Base-by-base conservation (phyloP, 2,888 invertebrate species). In the Rotaria sp. region DNA sequence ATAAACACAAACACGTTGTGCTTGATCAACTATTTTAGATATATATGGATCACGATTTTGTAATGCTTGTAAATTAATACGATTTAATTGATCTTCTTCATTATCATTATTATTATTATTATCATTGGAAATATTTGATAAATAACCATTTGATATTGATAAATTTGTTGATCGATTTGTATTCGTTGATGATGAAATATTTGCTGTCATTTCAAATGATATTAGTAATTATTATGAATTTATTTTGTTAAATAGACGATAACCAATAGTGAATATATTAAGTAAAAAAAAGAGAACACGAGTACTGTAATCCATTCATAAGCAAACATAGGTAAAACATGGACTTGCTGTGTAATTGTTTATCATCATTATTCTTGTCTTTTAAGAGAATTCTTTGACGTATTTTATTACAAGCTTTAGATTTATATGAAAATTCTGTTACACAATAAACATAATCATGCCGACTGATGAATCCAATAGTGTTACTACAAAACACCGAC, bases 41-140 rank as follows among this genome's bases (percentile, higher is more conserved):
- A 85, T 85, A 30, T 85, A 86, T 38, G 86, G 86, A 84, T 86
- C 86, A 30, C 85, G 86, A 85, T 86, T 86, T 59, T 86, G 85
- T 24, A 86, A 74, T n/a, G 86, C 85, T 57, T 86, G 85, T 59
- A 86, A 59, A 50, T 86, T 86, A n/a, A 86, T 86, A n/a, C 67
- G 55, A 57, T 86, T 86, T 24, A 80, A 45, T 80, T 41, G 80
- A 45, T 80, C 80, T 80, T 80, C 80, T n/a, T 45, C 80, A 45
- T 80, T 80, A 13, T 24, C 24, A 52, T 24, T 52, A 52, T 52
- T 52, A 8, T 52, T 52, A 52, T 52, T 52, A 52, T 38, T 67
- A 35, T 67, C 67, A 67, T 26, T 26, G 1, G 38, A 13, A 80
- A 7, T 45, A 80, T 45, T 80, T 18, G 35, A 67, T 67, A 1